Evolutionary conservation across 2,113 vertebrate species (phyloP).

Genomic region (Sclerurus mexicanus): DNA sequence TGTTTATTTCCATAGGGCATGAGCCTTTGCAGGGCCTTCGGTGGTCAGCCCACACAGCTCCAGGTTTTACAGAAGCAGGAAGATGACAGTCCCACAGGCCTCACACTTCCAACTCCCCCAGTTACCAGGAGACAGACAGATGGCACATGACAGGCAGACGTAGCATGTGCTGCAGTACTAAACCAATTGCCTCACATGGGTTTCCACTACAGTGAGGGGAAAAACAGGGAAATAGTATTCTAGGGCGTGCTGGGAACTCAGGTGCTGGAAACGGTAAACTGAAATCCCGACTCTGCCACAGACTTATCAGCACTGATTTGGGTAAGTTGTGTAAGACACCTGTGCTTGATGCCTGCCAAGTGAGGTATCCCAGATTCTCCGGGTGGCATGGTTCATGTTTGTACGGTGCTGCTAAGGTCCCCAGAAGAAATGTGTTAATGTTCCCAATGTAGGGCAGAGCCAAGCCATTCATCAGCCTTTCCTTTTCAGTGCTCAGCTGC

Average conservation of each 20-base stretch:
- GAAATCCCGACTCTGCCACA: not conserved
- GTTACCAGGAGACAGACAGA: not conserved
- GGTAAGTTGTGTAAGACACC: not conserved
- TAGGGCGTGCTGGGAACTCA: not conserved
- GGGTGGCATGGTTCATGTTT: fast-evolving
- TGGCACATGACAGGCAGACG: not conserved
- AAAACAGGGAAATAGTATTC: not conserved
- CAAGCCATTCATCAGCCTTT: not conserved
- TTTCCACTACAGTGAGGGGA: not conserved
- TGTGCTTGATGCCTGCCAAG: not conserved
- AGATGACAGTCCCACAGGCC: fast-evolving
- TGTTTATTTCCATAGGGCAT: not conserved
- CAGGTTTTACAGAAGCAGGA: not conserved
- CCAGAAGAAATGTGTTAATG: fast-evolving
- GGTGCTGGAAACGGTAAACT: not conserved
- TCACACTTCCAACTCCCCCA: not conserved
- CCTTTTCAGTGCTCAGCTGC: not conserved
- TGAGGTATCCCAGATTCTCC: not conserved
- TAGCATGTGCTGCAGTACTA: fast-evolving
- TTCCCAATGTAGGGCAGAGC: not conserved
- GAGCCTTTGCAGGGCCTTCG: not conserved
- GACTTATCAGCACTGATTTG: not conserved
- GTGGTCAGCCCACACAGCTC: not conserved
- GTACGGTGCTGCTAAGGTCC: not conserved
- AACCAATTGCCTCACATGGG: not conserved